A percentile compares a stretch with the other conserved stretches of the same genome.
Evolutionary conservation across 2,113 vertebrate species (phyloP).

Genomic region (Aldabrachelys gigantea): DNA sequence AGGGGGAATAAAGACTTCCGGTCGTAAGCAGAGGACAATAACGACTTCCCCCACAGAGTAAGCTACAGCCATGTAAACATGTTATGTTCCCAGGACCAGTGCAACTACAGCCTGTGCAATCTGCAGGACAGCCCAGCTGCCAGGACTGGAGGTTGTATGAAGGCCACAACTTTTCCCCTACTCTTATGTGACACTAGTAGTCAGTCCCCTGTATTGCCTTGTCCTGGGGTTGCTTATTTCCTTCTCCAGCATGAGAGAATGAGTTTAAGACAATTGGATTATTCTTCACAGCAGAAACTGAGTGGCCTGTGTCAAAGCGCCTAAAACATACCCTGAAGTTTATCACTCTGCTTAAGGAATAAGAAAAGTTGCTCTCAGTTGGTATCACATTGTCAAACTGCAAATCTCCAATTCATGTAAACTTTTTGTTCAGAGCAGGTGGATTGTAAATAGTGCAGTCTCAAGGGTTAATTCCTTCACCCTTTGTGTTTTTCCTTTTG

Average conservation of each 20-base stretch:
- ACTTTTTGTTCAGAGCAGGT: slow-evolving; percentile 71
- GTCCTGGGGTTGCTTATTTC: slow-evolving; percentile 45
- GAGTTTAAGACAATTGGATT: slow-evolving; percentile 63
- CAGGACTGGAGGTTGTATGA: neutral
- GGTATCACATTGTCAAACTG: slow-evolving; percentile 39
- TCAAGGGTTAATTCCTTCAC: slow-evolving; percentile 69
- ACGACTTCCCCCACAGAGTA: neutral
- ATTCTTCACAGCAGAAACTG: slow-evolving; percentile 71
- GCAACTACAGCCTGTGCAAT: neutral
- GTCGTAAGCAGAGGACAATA: neutral
- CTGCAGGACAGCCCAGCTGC: slow-evolving; percentile 25
- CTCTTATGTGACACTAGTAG: neutral
- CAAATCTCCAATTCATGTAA: slow-evolving; percentile 64
- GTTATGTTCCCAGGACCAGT: neutral
- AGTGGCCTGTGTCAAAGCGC: slow-evolving; percentile 21
- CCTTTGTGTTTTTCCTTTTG: slow-evolving; percentile 42
- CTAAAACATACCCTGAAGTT: slow-evolving; percentile 66
- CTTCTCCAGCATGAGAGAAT: slow-evolving; percentile 42
- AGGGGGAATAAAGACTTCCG: neutral
- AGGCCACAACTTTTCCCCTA: slow-evolving; percentile 16
- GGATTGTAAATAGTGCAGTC: slow-evolving; percentile 70
- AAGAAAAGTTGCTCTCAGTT: slow-evolving; percentile 55
- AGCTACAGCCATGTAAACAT: neutral
- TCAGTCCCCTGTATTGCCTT: slow-evolving; percentile 17
- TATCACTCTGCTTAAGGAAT: slow-evolving; percentile 25